These are phyloP conservation scores for Yoshiicerus persimilis DNA, from an alignment of 1,140 invertebrate genomes.

Conservation along the genomic window DNA sequence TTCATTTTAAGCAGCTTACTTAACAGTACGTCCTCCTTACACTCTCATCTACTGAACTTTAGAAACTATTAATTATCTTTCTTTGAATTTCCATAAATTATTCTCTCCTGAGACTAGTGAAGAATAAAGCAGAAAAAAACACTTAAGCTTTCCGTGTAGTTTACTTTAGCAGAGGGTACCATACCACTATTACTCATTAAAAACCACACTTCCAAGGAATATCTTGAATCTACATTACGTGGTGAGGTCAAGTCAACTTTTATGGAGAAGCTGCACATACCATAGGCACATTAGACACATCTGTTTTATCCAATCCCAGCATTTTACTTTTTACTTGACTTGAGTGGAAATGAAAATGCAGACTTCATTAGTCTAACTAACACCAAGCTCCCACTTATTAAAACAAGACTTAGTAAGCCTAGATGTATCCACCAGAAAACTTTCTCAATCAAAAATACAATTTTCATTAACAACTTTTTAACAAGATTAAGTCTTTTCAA, in stretches of 20 bases:
- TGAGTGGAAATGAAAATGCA: background rate
- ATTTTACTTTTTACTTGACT: background rate
- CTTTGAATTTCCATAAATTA: constrained; percentile 18
- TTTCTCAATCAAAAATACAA: constrained; percentile 28
- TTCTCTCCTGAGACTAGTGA: background rate
- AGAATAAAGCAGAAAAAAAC: background rate
- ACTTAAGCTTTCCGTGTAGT: background rate
- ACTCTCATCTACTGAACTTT: constrained; percentile 3
- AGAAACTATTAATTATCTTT: constrained; percentile 19
- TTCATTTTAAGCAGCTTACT: constrained; percentile 27
- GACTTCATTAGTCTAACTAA: constrained; percentile 22
- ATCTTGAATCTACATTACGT: background rate
- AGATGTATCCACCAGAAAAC: background rate
- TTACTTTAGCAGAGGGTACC: too few relatives aligned
- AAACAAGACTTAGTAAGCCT: background rate
- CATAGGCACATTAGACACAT: background rate
- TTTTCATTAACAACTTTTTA: constrained; percentile 44
- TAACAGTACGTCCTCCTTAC: background rate
- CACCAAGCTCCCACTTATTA: constrained; percentile 7
- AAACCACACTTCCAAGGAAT: background rate
- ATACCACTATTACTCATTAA: background rate
- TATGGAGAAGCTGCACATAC: background rate
- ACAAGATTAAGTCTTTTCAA: constrained; percentile 36
- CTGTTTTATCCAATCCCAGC: background rate
- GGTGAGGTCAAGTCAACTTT: background rate